Conservation (phyloP, 2,797 vertebrate species). For the Cyclura pinguis region DNA sequence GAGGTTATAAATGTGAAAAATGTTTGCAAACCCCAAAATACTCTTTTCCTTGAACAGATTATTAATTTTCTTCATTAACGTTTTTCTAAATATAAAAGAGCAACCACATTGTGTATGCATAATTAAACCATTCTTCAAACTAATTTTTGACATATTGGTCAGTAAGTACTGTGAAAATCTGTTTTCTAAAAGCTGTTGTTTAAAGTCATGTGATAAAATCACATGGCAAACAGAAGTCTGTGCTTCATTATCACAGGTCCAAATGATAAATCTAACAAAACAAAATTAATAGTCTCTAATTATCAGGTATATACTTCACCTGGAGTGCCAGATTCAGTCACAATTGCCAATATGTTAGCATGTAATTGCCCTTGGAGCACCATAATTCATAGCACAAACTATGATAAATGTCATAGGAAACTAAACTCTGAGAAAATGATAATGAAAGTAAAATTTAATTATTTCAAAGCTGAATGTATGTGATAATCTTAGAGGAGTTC, state of each 20-base stretch:
- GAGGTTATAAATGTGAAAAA: conserved; percentile 18
- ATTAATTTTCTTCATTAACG: conserved; percentile 67
- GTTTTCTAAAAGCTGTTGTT: conserved; percentile 57
- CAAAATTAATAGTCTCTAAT: conserved; percentile 78
- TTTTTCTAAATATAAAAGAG: conserved; percentile 69
- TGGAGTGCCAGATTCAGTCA: conserved; percentile 69
- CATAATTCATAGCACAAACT: conserved; percentile 54
- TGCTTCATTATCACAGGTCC: conserved; percentile 69
- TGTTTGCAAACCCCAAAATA: background rate
- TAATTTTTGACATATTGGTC: conserved; percentile 63
- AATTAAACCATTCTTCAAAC: conserved; percentile 64
- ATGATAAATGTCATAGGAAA: conserved; percentile 57
- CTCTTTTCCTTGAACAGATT: conserved; percentile 48
- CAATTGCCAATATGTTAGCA: conserved; percentile 66
- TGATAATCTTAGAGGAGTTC: conserved; percentile 28
- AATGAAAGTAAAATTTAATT: conserved; percentile 53
- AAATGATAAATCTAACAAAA: conserved; percentile 75
- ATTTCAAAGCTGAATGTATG: conserved; percentile 62
- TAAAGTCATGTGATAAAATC: conserved; percentile 60
- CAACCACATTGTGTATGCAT: conserved; percentile 68
- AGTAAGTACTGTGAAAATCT: conserved; percentile 64
- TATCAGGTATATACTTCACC: conserved; percentile 71
- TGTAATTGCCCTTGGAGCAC: conserved; percentile 65
- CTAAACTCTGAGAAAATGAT: conserved; percentile 41
- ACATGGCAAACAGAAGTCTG: conserved; percentile 64